Evolutionary conservation across 2,797 vertebrate genomes (phyloP).

Genomic region (Sciurus vulgaris): DNA sequence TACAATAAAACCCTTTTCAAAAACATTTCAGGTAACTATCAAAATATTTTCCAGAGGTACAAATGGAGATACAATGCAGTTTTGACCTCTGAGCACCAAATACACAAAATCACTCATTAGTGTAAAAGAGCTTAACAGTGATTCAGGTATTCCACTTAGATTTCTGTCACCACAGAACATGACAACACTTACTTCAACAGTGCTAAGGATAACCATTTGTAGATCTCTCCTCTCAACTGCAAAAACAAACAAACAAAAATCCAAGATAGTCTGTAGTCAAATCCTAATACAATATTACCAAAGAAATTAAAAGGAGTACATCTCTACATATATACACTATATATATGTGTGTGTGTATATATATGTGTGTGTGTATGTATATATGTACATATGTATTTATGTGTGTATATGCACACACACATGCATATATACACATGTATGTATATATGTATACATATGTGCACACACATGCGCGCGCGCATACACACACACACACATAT

Average conservation of each 20-base stretch:
- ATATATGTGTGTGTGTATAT: background rate
- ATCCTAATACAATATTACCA: background rate
- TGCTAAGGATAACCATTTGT: background rate
- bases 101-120: conserved; percentile 29
- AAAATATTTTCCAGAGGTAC: conserved; percentile 43
- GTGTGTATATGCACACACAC: too few relatives aligned
- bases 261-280: background rate
- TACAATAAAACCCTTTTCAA: background rate
- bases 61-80: conserved; percentile 28
- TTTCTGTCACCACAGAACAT: background rate
- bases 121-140: conserved; percentile 45
- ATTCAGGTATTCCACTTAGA: conserved; percentile 31
- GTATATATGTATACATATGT: too few relatives aligned
- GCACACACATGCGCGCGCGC: too few relatives aligned
- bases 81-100: background rate
- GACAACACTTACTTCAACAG: background rate
- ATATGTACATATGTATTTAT: background rate
- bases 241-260: background rate
- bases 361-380: too few relatives aligned
- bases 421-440: background rate
- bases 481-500: too few relatives aligned
- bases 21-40: conserved; percentile 21
- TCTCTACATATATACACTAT: background rate
- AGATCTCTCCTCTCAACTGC: background rate
- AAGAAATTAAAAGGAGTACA: background rate